Base-by-base conservation (phyloP, 2,113 vertebrate genomes). In the Tychaedon coryphoeus region DNA sequence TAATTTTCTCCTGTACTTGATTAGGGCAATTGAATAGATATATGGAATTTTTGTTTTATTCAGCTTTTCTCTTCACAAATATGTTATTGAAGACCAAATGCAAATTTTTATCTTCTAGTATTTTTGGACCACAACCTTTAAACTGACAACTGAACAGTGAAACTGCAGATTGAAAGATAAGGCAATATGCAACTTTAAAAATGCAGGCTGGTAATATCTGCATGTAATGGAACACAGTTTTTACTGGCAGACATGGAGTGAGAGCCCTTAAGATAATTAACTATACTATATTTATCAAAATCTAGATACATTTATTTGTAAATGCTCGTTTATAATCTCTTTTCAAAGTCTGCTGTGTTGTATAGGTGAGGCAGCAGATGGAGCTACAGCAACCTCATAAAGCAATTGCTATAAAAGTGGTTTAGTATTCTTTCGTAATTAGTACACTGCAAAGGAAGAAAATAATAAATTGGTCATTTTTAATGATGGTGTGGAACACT, bases 1-100 rank as follows among this genome's bases (percentile, higher is more conserved):
- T 45, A 4, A 38, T 45, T 86, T 75, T 54, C 26, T 3, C 3
- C 31, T 75, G 29, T 43, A 24, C 14, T 71, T 71, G 36, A 9
- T 51, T 38, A 6, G 4, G 1, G 2, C 19, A 48, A 5, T 22
- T 57, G 23, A 75, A 20, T 4, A 58, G 19, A 58, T n/a, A n/a
- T 0, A 76, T 2, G 42, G 8, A n/a, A 24, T 70, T 80, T 81
- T 53, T 78, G 5, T 14, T 83, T 62, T 51, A 14, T 33, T 53
- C 31, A 57, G 12, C 19, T 91, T 69, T 43, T 69, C 15, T 29
- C 62, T 69, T 83, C 33, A 69, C 11, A 54, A 81, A 56, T 36
- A 36, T 1, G 0, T 33, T 64, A n/a, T 3, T 0, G 5, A 81
- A 48, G 34, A 79, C 13, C 9, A 28, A 53, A 2, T 42, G 25